These are phyloP conservation scores for Apodemus agrarius DNA, from an alignment of 2,797 vertebrate genomes.

Conservation along the genomic window DNA sequence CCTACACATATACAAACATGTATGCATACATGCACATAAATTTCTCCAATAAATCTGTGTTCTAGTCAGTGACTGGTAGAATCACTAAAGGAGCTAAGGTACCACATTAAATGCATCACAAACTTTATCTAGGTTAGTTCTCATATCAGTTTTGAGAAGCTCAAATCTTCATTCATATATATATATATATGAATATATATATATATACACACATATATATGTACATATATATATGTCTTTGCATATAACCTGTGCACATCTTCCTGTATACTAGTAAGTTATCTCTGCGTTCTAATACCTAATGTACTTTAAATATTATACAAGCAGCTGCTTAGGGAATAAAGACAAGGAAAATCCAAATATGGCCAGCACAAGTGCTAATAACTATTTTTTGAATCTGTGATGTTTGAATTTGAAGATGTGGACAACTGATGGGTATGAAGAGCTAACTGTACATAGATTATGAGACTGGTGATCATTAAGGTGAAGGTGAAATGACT, in stretches of 20 bases:
- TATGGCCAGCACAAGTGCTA: background rate
- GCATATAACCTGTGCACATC: background rate
- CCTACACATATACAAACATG: background rate
- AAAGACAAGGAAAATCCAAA: background rate
- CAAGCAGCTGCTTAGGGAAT: background rate
- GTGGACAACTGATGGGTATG: background rate
- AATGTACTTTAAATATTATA: background rate
- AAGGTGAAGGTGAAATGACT: background rate
- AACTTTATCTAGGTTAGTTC: conserved; percentile 23
- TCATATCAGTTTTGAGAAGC: background rate
- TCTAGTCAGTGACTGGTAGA: background rate
- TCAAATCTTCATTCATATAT: background rate
- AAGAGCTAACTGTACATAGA: background rate
- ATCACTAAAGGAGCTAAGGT: conserved; percentile 34
- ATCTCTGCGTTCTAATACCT: background rate
- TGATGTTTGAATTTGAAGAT: background rate
- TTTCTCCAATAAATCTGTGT: background rate
- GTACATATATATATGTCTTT: conserved; percentile 2
- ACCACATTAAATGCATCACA: background rate
- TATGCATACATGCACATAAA: background rate
- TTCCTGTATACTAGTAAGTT: background rate
- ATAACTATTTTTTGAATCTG: background rate
- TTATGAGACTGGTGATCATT: background rate
- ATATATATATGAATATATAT: background rate
- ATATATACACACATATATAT: too few species aligned